Evolutionary conservation across 2,888 invertebrate species (phyloP).

Genomic region (Heliothis peltigera): DNA sequence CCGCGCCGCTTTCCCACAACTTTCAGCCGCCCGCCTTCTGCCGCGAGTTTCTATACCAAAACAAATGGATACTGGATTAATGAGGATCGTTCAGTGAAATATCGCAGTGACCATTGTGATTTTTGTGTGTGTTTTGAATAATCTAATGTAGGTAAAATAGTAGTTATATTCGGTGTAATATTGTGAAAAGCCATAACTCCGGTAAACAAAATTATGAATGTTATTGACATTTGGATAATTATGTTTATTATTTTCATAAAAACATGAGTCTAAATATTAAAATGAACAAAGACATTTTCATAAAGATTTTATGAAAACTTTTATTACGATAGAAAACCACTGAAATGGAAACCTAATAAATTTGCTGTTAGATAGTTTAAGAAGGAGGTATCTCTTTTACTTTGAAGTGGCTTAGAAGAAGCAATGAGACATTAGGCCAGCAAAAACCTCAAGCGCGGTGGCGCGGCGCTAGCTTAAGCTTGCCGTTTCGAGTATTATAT

Average conservation of each 20-base stretch:
- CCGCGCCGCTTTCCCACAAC: conserved; percentile 61
- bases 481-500: conserved; percentile 22
- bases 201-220: not conserved
- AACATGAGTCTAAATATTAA: conserved; percentile 1
- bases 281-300: conserved; percentile 31
- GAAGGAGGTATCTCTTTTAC: conserved; percentile 31
- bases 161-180: not conserved
- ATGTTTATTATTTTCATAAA: conserved; percentile 7
- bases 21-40: conserved; percentile 64
- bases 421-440: conserved; percentile 40
- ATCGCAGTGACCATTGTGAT: conserved; percentile 62
- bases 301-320: conserved; percentile 3
- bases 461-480: conserved; percentile 29
- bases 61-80: conserved; percentile 62
- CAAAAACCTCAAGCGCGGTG: conserved; percentile 41
- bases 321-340: conserved; percentile 24
- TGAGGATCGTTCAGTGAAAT: conserved; percentile 68
- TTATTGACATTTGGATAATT: not conserved
- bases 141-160: conserved; percentile 40
- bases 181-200: conserved; percentile 2
- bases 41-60: conserved; percentile 63
- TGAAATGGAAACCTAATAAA: conserved; percentile 47
- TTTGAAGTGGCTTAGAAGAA: conserved; percentile 35
- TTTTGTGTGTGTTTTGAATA: conserved; percentile 54
- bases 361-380: conserved; percentile 30